These are phyloP conservation scores for Apocheima hispidaria DNA, from an alignment of 2,888 invertebrate species.

Conservation along the genomic window DNA sequence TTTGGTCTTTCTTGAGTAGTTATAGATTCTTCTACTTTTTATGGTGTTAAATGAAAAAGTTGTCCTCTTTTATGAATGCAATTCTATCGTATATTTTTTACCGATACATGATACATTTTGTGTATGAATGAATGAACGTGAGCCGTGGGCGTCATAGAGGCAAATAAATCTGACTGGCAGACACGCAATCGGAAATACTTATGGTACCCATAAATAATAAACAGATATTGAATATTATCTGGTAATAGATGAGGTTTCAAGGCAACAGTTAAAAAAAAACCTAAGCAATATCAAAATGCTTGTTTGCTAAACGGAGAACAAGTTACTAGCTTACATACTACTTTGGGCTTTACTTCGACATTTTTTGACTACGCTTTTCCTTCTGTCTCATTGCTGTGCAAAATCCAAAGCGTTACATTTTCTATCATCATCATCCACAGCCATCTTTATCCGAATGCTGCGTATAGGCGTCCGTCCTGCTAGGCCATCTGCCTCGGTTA, in stretches of 20 bases:
- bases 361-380: too few species aligned
- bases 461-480: too few species aligned
- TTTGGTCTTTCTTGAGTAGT: too few species aligned
- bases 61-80: slow-evolving; percentile 11
- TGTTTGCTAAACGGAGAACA: background rate
- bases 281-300: background rate
- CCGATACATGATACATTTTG: slow-evolving; percentile 1
- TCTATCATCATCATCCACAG: too few species aligned
- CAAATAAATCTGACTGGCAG: slow-evolving; percentile 27
- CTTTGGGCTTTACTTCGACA: too few species aligned
- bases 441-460: too few species aligned
- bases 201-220: slow-evolving; percentile 25
- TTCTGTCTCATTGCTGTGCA: too few species aligned
- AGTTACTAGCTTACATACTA: too few species aligned
- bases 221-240: slow-evolving; percentile 8
- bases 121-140: slow-evolving; percentile 32
- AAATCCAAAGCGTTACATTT: too few species aligned
- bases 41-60: background rate
- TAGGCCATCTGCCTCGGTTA: too few species aligned
- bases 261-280: background rate
- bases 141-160: slow-evolving; percentile 22
- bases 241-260: slow-evolving; percentile 3
- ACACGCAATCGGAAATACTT: slow-evolving; percentile 24
- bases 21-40: background rate
- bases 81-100: slow-evolving; percentile 12